phyloP scores from a whole-genome alignment of 2,888 invertebrate species.

The Dorcus hopei region DNA sequence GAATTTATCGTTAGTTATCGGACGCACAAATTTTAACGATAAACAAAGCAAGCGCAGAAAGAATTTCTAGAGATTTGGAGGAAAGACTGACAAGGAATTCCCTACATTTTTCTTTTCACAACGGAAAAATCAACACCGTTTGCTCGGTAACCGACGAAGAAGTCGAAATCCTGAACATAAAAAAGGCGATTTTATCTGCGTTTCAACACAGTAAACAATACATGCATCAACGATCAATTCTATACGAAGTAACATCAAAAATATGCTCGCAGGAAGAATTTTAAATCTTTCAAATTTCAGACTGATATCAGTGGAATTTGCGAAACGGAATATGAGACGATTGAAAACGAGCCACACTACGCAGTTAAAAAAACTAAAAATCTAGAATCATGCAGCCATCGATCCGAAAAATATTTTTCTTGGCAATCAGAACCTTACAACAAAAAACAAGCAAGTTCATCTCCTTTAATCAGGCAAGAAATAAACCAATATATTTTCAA shows the following conservation, averaged over 20 bases:
- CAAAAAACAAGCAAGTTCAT: constrained; percentile 15
- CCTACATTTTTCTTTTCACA: constrained; percentile 26
- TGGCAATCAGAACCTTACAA: constrained; percentile 27
- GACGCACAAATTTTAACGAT: too few species aligned
- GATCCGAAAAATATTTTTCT: constrained; percentile 24
- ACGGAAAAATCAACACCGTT: constrained; percentile 28
- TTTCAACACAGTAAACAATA: constrained; percentile 27
- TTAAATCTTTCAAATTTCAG: constrained; percentile 10
- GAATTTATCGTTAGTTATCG: too few species aligned
- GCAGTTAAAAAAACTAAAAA: constrained; percentile 25
- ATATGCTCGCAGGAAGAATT: neutral
- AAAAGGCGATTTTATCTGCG: constrained; percentile 26
- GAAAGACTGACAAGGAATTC: neutral
- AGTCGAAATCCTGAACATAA: constrained; percentile 23
- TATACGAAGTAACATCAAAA: constrained; percentile 23
- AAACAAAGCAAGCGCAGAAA: too few species aligned
- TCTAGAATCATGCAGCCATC: constrained; percentile 26
- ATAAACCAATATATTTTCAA: neutral
- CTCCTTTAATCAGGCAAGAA: constrained; percentile 23
- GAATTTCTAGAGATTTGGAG: too few species aligned
- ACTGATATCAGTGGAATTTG: constrained; percentile 29
- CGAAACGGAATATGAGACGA: constrained; percentile 24
- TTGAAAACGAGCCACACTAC: constrained; percentile 2
- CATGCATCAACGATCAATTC: constrained; percentile 11
- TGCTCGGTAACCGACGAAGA: constrained; percentile 20